phyloP scores from a whole-genome alignment of 2,888 invertebrate genomes.

The Lissonota sp. region DNA sequence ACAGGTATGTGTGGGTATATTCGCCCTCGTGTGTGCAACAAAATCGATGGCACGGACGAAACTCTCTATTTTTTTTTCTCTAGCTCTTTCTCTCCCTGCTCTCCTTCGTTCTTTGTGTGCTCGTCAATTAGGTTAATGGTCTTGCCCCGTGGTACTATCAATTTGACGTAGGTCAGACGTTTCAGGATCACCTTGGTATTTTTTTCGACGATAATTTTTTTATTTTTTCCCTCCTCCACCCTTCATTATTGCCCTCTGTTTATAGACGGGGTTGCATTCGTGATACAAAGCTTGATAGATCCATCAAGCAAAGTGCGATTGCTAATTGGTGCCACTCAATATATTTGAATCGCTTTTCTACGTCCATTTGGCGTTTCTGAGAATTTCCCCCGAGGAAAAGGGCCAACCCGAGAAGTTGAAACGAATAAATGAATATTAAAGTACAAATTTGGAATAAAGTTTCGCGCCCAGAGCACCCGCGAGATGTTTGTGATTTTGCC shows the following conservation, averaged over 20 bases:
- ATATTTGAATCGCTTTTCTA: constrained; percentile 20
- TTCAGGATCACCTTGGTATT: constrained; percentile 44
- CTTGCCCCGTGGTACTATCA: constrained; percentile 30
- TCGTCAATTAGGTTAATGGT: constrained; percentile 60
- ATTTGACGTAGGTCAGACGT: constrained; percentile 52
- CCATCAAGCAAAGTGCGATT: constrained; percentile 49
- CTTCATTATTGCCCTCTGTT: not conserved
- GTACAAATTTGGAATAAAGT: constrained; percentile 34
- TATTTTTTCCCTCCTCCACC: not conserved
- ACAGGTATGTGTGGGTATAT: not conserved
- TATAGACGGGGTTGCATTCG: not conserved
- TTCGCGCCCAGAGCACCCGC: constrained; percentile 20
- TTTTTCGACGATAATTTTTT: constrained; percentile 24
- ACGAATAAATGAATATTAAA: constrained; percentile 15
- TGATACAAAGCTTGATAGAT: constrained; percentile 20
- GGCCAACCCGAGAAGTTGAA: not conserved
- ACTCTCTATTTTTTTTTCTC: constrained; percentile 9
- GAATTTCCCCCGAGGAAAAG: constrained; percentile 57
- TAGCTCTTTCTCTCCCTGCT: not conserved
- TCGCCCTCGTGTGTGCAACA: not conserved
- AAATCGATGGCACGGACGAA: constrained; percentile 57
- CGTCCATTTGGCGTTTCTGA: constrained; percentile 21
- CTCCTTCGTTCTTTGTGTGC: constrained; percentile 15
- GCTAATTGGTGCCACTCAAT: constrained; percentile 3
- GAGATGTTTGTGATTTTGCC: constrained; percentile 40